Conservation (phyloP, 2,888 invertebrate genomes). For the Ceriagrion tenellum region DNA sequence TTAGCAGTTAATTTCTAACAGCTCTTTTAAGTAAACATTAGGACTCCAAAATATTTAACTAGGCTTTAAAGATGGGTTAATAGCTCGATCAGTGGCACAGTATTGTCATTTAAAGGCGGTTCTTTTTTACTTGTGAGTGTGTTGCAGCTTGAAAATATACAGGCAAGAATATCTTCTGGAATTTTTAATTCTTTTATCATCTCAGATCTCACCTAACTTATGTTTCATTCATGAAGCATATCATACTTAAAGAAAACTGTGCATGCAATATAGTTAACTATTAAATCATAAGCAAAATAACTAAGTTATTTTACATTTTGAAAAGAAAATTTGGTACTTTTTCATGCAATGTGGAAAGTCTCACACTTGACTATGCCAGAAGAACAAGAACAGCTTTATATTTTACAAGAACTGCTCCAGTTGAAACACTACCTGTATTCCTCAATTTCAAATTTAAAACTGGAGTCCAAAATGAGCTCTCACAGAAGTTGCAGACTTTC, state of each 20-base stretch:
- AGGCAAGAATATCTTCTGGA: background rate
- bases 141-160: background rate
- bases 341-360: background rate
- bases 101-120: conserved; percentile 26
- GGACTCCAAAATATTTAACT: conserved; percentile 6
- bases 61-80: background rate
- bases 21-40: background rate
- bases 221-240: background rate
- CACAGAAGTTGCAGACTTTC: background rate
- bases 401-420: background rate
- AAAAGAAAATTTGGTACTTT: background rate
- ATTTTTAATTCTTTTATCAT: background rate
- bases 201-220: background rate
- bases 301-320: background rate
- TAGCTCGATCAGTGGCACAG: background rate
- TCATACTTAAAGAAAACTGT: background rate
- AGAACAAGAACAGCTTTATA: too few relatives aligned
- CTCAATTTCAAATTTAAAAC: background rate
- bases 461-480: background rate
- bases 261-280: background rate
- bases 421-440: background rate
- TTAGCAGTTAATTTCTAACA: background rate
- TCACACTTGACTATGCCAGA: background rate
- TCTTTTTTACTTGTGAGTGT: background rate
- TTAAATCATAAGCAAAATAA: background rate